Evolutionary conservation across 2,113 vertebrate genomes (phyloP).

Genomic region (Chauna torquata): DNA sequence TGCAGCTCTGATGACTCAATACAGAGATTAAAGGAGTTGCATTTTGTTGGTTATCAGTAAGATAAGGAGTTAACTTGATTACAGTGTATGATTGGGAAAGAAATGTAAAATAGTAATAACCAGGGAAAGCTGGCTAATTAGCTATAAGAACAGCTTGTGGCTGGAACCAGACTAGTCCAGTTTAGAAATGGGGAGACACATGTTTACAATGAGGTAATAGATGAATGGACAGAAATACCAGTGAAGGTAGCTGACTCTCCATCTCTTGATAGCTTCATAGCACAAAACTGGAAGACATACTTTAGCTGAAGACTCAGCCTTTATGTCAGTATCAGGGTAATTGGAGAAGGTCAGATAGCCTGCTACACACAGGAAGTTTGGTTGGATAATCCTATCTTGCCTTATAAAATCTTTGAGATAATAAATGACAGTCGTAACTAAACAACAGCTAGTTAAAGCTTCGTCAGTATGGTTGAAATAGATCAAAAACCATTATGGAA

Average conservation of each 20-base stretch:
- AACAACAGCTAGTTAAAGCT: neutral
- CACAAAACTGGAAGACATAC: neutral
- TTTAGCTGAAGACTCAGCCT: neutral
- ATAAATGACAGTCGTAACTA: neutral
- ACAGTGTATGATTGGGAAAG: neutral
- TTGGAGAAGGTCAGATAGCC: neutral
- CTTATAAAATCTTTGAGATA: neutral
- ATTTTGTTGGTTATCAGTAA: neutral
- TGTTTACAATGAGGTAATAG: neutral
- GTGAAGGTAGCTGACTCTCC: neutral
- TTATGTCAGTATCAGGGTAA: neutral
- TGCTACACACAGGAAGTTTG: neutral
- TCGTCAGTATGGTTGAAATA: neutral
- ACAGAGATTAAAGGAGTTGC: neutral
- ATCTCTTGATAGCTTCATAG: neutral
- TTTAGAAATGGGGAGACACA: neutral
- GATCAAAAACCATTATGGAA: neutral
- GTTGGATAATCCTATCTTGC: neutral
- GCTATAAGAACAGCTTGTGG: neutral
- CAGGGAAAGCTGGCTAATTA: neutral
- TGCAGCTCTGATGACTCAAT: neutral
- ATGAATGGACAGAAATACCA: neutral
- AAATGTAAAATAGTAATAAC: neutral
- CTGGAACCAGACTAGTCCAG: neutral
- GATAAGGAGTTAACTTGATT: neutral